Base-by-base conservation (phyloP, 64 coral and sea anemone genomes). In the Montipora sp. region DNA sequence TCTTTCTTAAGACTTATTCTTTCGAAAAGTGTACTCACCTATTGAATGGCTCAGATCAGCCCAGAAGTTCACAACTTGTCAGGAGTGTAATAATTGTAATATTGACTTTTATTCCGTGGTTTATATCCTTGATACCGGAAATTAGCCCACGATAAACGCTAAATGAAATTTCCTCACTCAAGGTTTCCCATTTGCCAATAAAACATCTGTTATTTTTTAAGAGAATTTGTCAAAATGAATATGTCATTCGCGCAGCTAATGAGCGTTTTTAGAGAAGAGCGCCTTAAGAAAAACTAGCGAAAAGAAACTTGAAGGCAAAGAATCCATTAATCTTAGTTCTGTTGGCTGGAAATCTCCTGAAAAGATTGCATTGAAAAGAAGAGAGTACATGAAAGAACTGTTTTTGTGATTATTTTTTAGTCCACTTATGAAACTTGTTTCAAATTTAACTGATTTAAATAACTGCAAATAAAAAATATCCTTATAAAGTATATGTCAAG, bases 51-150 rank as follows among this genome's bases (percentile, higher is more conserved):
- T 83, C 13, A 6, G 14, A 16, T 50, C 4, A 19, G 13, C 7
- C 22, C 46, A 85, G 65, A 49, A 50, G 18, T 16, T 57, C 53
- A 57, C 65, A 50, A 85, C 46, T n/a, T 85, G 6, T 45, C 82
- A 15, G 61, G 53, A 6, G 53, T 23, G 82, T 43, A 72, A 43
- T 85, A 85, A 69, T 44, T 71, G 19, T 51, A 46, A 85, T 85
- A 85, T 85, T 69, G 44, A 71, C 82, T 72, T 14, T 3, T 27
- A 50, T 69, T 11, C 5, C 19, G 71, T 8, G 63, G 82, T 16
- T 85, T 85, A 68, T 68, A 68, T 68, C 47, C 82, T 65, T 71
- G 19, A 8, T 85, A 22, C 82, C 82, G 82, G 82, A 85, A 85
- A 65, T 85, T 59, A 72, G 82, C 82, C 65, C 47, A 61, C 63